Conservation (phyloP, 2,888 invertebrate genomes). For the Diarsia brunnea region DNA sequence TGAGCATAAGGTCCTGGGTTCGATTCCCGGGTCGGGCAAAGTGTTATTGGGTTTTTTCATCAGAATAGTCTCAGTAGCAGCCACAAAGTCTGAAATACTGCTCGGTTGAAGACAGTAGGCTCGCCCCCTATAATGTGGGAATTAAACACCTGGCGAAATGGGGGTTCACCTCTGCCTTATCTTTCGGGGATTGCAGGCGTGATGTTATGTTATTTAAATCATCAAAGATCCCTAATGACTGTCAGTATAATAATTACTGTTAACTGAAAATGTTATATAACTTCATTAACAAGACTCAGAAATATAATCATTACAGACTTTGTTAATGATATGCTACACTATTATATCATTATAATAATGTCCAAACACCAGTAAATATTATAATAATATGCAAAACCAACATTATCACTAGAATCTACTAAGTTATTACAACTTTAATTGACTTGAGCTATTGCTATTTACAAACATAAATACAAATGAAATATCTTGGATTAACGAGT, state of each 20-base stretch:
- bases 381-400: slow-evolving; percentile 27
- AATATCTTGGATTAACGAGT: neutral
- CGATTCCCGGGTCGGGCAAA: no score
- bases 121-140: no score
- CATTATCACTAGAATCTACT: slow-evolving; percentile 21
- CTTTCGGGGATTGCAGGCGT: no score
- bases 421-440: slow-evolving; percentile 44
- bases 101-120: no score
- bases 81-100: no score
- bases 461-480: neutral
- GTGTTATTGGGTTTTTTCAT: no score
- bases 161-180: no score
- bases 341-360: slow-evolving; percentile 32
- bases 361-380: slow-evolving; percentile 27
- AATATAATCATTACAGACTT: slow-evolving; percentile 3
- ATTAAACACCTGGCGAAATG: no score
- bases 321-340: neutral
- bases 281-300: slow-evolving; percentile 6
- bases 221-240: no score
- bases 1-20: no score
- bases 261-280: neutral
- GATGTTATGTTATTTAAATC: no score
- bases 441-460: slow-evolving; percentile 34
- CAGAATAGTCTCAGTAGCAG: no score
- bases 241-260: neutral